Percentiles rank a stretch among this genome's conserved stretches.
These are phyloP conservation scores for Drosophila nikananu DNA, from an alignment of 1,140 invertebrate genomes.

Conservation along the genomic window DNA sequence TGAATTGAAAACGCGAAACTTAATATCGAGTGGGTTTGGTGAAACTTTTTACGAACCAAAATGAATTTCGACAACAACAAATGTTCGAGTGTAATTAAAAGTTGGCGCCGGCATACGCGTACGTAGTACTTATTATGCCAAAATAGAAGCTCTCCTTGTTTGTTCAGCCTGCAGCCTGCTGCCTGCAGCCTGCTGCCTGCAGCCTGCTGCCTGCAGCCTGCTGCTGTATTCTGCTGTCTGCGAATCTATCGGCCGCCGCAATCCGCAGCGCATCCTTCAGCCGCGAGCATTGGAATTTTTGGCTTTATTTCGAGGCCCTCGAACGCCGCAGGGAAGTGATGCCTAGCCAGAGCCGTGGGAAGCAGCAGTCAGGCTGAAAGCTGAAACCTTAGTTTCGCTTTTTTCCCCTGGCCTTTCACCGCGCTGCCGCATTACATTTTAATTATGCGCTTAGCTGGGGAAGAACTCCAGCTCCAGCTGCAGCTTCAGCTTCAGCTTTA, in stretches of 20 bases:
- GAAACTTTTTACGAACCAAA: background rate
- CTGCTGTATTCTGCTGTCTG: background rate
- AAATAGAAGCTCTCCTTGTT: background rate
- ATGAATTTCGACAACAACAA: background rate
- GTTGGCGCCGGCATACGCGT: background rate
- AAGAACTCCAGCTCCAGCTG: background rate
- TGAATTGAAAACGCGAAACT: constrained; percentile 9
- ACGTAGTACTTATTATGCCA: constrained; percentile 4
- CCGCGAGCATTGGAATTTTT: background rate
- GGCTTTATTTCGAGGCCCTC: background rate
- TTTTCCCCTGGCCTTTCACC: background rate
- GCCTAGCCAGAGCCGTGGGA: no score
- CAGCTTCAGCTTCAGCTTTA: no score
- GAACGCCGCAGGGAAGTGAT: background rate
- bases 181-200: background rate
- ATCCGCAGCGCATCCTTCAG: background rate
- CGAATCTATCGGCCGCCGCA: constrained; percentile 12
- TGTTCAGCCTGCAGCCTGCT: background rate
- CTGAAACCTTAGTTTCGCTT: background rate
- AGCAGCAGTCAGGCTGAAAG: background rate
- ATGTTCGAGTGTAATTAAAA: constrained; percentile 34
- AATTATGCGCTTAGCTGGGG: constrained; percentile 31
- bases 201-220: background rate
- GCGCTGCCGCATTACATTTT: constrained; percentile 31
- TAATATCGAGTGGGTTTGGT: constrained; percentile 9